These are phyloP conservation scores for Ptilonorhynchus violaceus DNA, from an alignment of 2,113 vertebrate genomes.

Conservation along the genomic window DNA sequence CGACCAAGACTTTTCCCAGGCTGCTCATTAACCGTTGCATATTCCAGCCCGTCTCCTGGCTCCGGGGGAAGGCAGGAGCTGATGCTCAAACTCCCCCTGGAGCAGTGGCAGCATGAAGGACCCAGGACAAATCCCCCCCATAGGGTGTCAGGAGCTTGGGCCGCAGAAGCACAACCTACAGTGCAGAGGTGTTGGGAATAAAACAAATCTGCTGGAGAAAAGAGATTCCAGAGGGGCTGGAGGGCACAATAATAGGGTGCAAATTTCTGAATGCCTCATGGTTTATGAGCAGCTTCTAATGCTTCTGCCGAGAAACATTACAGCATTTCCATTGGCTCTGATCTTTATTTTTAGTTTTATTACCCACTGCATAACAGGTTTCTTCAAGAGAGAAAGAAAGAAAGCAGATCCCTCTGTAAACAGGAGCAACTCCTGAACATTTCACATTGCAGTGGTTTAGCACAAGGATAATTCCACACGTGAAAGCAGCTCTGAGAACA, in stretches of 20 bases:
- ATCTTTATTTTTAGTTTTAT: conserved; percentile 77
- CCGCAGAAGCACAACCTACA: not conserved
- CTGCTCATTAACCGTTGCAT: not conserved
- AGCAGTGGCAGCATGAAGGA: not conserved
- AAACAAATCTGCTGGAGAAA: not conserved
- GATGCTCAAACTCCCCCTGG: not conserved
- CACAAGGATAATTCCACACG: not conserved
- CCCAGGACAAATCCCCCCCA: not conserved
- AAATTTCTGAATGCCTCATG: conserved; percentile 62
- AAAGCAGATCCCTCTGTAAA: conserved; percentile 75
- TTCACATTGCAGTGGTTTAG: not conserved
- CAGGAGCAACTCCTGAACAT: conserved; percentile 53
- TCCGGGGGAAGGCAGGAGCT: not conserved
- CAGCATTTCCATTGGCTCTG: conserved; percentile 70
- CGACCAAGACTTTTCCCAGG: not conserved
- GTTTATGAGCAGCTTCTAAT: conserved; percentile 70
- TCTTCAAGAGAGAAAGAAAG: conserved; percentile 71
- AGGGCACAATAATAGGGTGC: conserved; percentile 57
- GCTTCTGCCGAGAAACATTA: conserved; percentile 70
- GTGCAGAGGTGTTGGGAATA: not conserved
- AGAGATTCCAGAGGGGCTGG: conserved; percentile 32
- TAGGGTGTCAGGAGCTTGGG: accelerated
- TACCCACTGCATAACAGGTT: conserved; percentile 66
- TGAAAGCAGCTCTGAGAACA: not conserved
- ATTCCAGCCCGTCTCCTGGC: not conserved